Conservation (phyloP, 2,888 invertebrate species). For the Trimorus sp. region DNA sequence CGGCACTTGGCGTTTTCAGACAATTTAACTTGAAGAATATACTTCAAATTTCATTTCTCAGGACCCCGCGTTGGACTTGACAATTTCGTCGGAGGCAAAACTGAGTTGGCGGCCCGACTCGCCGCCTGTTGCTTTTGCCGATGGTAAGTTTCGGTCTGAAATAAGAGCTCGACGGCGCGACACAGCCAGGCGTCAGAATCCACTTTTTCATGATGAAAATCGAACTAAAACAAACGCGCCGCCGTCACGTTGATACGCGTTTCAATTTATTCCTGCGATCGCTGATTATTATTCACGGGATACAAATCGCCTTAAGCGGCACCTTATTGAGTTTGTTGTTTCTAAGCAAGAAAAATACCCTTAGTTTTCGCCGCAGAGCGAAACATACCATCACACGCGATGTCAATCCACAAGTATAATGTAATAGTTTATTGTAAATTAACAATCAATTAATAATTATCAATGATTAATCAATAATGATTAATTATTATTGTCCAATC, state of each 20-base stretch:
- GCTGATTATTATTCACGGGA: too few species aligned
- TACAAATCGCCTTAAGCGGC: background rate
- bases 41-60: background rate
- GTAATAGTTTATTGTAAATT: slow-evolving; percentile 33
- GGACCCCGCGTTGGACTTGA: slow-evolving; percentile 12
- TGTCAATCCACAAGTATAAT: slow-evolving; percentile 34
- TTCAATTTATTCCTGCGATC: slow-evolving; percentile 2
- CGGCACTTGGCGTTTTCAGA: too few species aligned
- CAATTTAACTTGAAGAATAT: too few species aligned
- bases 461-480: too few species aligned
- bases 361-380: too few species aligned
- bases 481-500: slow-evolving; percentile 26
- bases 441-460: slow-evolving; percentile 32
- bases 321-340: slow-evolving; percentile 1
- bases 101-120: slow-evolving; percentile 15
- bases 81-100: slow-evolving; percentile 34
- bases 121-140: slow-evolving; percentile 47
- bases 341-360: too few species aligned
- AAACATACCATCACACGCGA: too few species aligned
- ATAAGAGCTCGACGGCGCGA: slow-evolving; percentile 4
- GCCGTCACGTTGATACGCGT: background rate
- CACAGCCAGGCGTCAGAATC: background rate
- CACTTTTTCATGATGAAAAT: slow-evolving; percentile 29
- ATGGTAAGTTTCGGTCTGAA: slow-evolving; percentile 25
- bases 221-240: slow-evolving; percentile 18